A percentile compares a stretch with the other conserved stretches of the same genome.
These are phyloP conservation scores for Sarcophaga carnaria DNA, from an alignment of 2,888 invertebrate genomes.

Conservation along the genomic window DNA sequence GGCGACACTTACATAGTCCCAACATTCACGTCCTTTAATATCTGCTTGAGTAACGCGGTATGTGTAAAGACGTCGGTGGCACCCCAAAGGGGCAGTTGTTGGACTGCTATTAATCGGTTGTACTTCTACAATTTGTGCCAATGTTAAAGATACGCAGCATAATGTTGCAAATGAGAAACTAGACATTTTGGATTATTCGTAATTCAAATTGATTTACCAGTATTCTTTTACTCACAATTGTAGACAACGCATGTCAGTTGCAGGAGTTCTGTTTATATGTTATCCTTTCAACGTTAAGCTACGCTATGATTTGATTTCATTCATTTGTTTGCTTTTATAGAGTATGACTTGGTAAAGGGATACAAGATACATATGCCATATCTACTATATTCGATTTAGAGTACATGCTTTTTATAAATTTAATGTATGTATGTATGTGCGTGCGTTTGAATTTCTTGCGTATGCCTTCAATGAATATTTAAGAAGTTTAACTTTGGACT, in stretches of 20 bases:
- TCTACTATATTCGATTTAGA: background rate
- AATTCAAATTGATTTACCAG: background rate
- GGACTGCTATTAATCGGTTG: conserved; percentile 78
- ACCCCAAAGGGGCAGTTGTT: conserved; percentile 84
- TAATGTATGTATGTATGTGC: background rate
- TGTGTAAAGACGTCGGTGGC: conserved; percentile 86
- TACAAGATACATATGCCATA: conserved; percentile 4
- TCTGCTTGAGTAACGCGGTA: conserved; percentile 85
- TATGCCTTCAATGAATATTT: conserved; percentile 57
- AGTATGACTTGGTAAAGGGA: conserved; percentile 14
- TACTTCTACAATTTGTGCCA: conserved; percentile 76
- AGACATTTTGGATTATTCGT: background rate
- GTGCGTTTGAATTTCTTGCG: background rate
- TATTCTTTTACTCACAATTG: conserved; percentile 57
- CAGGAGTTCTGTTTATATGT: conserved; percentile 28
- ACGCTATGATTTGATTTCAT: conserved; percentile 62
- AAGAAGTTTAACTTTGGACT: conserved; percentile 47
- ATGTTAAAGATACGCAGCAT: conserved; percentile 51
- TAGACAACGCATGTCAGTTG: conserved; percentile 61
- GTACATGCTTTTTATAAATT: background rate
- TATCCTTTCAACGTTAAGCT: conserved; percentile 44
- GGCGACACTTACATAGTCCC: conserved; percentile 88
- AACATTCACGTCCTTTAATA: conserved; percentile 85
- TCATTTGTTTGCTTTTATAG: conserved; percentile 48
- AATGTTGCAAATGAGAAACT: conserved; percentile 55